Evolutionary conservation across 1,140 invertebrate genomes (phyloP), one percentile per base, ranked within the genome.

Genomic region (Sitophilus oryzae): DNA sequence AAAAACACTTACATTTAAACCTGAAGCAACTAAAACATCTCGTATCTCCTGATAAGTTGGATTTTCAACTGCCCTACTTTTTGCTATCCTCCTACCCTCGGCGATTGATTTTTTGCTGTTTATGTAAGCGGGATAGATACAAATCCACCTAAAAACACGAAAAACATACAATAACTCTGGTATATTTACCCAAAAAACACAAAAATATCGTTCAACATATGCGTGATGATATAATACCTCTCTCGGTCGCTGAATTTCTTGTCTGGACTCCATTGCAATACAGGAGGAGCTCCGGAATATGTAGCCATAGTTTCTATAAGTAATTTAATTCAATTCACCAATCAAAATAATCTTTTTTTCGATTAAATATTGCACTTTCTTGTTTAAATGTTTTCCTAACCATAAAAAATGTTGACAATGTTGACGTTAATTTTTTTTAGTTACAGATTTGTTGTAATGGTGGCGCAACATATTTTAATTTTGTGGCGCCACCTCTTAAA

Each of bases 111-210:
- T 96, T 66, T 93, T 96, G 59, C 84, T 93, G 67, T 98, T 98
- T 16, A 98, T 78, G 64, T 98, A 98, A 0, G 91, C 85, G 35
- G 96, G 96, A 75, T 98, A 98, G 50, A 99, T 88, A 65, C 91
- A 95, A 49, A 97, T 82, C 95, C 95, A 98, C 66, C 94, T 93
- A 67, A 11, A 74, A 75, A 62, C 67, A 66, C 62, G 49, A 14
- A 46, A 25, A 18, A 20, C 9, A 22, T 36, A 16, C 34, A 34
- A 23, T 21, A 47, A 22, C n/a, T 11, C n/a, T 45, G 15, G 30
- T n/a, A 22, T 42, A 45, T 47, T 38, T 49, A 47, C 49, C 46
- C 41, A 53, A 59, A 35, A 59, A 48, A 14, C 4, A 19, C 6
- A 9, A 8, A 9, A 36, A 14, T 10, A 14, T 10, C 19, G n/a